Base-by-base conservation (phyloP, 2,113 vertebrate genomes). In the Mystacornis crossleyi region DNA sequence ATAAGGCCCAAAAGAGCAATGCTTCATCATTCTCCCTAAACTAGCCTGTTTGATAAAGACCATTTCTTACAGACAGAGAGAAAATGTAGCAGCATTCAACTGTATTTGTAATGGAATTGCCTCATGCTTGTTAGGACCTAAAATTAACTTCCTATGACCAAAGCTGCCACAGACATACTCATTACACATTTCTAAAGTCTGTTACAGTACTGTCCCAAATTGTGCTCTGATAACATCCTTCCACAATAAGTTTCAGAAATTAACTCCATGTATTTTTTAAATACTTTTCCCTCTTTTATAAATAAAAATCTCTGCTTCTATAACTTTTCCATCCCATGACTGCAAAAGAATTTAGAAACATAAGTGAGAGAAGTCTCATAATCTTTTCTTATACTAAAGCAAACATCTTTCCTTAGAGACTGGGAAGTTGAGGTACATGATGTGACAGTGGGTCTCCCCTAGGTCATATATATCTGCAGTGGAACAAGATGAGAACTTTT, bases 31-130 rank as follows among this genome's bases (percentile, higher is more conserved):
- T 85, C 24, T 88, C 51, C 24, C 50, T 71, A 58, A 79, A 90
- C 42, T 45, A 86, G 26, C 33, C 43, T 89, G 34, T 84, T 88
- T 89, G 70, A 86, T 92, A 94, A 10, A 94, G 77, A 93, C 58
- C n/a, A 50, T 69, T 93, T 92, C 81, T 81, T 94, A 64, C 55
- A 96, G 40, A 64, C 36, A 70, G 60, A 88, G 23, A 89, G 43
- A 94, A 97, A 95, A 85, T 20, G 18, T 36, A 70, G 31, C 74
- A 94, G 50, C 18, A 58, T 88, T 81, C 80, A 79, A 86, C 45
- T 25, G 2, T 61, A 80, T 94, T 64, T 71, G 26, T 74, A 94
- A 91, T 40, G 7, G 48, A 93, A 93, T 21, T 50, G 31, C 45
- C 55, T 86, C 19, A 53, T 20, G n/a, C 48, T 92, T 96, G 31